Evolutionary conservation across 2,113 vertebrate genomes (phyloP).

Genomic region (Antechinus flavipes): DNA sequence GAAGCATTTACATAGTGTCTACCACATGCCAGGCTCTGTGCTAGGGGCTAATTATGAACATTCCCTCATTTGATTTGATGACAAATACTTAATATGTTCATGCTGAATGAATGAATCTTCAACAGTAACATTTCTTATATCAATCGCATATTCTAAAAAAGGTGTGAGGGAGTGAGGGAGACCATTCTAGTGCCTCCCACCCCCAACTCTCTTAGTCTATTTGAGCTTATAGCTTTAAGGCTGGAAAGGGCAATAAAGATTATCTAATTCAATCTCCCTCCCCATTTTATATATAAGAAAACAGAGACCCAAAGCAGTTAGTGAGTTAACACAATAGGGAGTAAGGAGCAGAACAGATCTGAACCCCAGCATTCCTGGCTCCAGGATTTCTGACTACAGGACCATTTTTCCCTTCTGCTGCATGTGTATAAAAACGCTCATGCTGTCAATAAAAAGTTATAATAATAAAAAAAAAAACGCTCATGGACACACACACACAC

Average conservation of each 20-base stretch:
- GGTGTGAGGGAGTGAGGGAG: not conserved
- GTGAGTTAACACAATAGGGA: not conserved
- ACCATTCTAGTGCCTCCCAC: not conserved
- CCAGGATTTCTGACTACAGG: not conserved
- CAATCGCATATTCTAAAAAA: not conserved
- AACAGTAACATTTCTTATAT: not conserved
- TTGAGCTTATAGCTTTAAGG: not conserved
- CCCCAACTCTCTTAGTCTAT: not conserved
- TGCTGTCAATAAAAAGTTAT: too few species aligned
- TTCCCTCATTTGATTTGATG: not conserved
- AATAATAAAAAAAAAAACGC: too few species aligned
- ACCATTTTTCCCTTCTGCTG: not conserved
- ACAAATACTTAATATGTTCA: not conserved
- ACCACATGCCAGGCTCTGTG: not conserved
- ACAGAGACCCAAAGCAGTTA: not conserved
- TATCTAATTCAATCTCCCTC: not conserved
- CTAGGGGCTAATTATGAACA: not conserved
- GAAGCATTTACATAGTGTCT: not conserved
- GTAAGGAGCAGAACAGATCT: not conserved
- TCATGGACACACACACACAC: not conserved
- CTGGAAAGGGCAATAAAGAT: not conserved
- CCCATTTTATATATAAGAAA: not conserved
- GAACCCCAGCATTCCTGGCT: not conserved
- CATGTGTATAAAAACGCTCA: not conserved
- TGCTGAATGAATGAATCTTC: not conserved